phyloP scores from a whole-genome alignment of 2,888 invertebrate genomes.

The Stenchaetothrips biformis region DNA sequence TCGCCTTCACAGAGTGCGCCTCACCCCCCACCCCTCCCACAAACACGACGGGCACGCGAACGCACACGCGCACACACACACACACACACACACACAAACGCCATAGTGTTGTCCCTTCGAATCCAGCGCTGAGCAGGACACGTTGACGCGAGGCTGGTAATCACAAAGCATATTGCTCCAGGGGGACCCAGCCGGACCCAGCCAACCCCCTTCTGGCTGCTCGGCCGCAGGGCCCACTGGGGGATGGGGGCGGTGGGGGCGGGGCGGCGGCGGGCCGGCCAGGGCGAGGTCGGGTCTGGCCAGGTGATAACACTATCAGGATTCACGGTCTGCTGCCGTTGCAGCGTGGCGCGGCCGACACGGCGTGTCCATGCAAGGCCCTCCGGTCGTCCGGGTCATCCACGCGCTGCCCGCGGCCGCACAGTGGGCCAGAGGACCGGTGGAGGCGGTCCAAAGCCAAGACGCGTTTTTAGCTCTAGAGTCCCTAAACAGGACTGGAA shows the following conservation, averaged over 20 bases:
- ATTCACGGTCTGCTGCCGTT: background rate
- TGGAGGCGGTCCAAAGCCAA: too few relatives aligned
- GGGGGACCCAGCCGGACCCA: background rate
- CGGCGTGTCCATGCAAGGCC: too few relatives aligned
- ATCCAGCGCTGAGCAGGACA: background rate
- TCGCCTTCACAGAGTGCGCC: too few relatives aligned
- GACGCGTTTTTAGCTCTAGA: too few relatives aligned
- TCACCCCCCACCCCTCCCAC: too few relatives aligned
- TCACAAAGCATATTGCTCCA: background rate
- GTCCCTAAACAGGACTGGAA: too few relatives aligned
- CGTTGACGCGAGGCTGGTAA: background rate
- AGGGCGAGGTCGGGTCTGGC: background rate
- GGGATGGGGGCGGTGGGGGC: background rate
- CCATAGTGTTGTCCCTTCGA: background rate
- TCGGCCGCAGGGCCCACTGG: too few relatives aligned
- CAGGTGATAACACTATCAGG: constrained; percentile 18
- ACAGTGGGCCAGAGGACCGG: too few relatives aligned
- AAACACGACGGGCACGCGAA: too few relatives aligned
- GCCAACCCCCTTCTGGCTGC: too few relatives aligned
- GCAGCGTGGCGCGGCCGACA: background rate
- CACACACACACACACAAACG: background rate
- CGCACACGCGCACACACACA: background rate
- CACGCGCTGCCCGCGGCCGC: too few relatives aligned
- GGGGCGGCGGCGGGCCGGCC: background rate
- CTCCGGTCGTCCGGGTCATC: too few relatives aligned